Base-by-base conservation (phyloP, 2,888 invertebrate species). In the Agonopterix arenella region DNA sequence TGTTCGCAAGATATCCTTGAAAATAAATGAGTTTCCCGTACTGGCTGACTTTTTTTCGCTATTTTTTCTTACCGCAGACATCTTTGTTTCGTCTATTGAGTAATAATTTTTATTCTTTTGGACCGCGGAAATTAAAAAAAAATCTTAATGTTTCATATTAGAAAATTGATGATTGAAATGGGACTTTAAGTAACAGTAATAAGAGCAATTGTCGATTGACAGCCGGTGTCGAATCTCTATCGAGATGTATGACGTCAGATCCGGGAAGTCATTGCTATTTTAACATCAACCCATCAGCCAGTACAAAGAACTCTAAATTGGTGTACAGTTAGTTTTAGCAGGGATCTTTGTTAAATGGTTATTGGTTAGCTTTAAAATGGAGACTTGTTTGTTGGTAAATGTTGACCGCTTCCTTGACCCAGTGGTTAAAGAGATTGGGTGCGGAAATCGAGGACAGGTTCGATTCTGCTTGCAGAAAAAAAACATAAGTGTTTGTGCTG, bases 231-330 rank as follows among this genome's bases (percentile, higher is more conserved):
- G 75, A 77, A 73, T 77, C 76, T 73, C 57, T 69, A 70, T 62
- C 66, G 73, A 84, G 80, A 81, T 84, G 71, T 56, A 59, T 83
- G 84, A 85, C 84, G 85, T 83, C 80, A 81, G 83, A 85, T 86
- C 84, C 85, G 85, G 85, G 85, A 86, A 84, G 83, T 79, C 67
- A 75, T 62, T 72, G 81, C 80, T 82, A 83, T 84, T 82, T 83
- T 71, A 74, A 70, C 54, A 59, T 51, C 36, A 8, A 55, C 48
- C 53, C 53, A 40, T 36, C 52, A 60, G 55, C 71, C 69, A 66
- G 62, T 28, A 45, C 11, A 18, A 50, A 53, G 45, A 45, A 51
- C 16, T 11, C 36, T 42, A 11, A 48, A 37, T 11, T 10, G 4
- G 36, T 8, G 37, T 7, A 49, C n/a, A 37, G 11, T 51, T 50